phyloP scores from a whole-genome alignment of 2,888 invertebrate species.

The Sipha maydis region DNA sequence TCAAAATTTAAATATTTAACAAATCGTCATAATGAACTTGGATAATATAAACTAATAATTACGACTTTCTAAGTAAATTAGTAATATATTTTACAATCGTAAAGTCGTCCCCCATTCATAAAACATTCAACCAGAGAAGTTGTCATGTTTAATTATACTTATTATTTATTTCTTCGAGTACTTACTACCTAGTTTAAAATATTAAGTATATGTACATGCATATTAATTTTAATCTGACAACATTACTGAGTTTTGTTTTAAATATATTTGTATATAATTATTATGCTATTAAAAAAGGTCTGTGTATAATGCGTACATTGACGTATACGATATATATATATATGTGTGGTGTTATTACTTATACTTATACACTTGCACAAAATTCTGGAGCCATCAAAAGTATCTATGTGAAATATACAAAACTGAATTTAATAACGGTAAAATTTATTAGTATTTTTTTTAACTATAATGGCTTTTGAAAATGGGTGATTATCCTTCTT shows the following conservation, averaged over 20 bases:
- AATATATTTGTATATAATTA: background rate
- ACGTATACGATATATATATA: background rate
- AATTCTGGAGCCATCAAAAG: background rate
- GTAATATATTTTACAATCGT: background rate
- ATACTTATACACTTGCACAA: background rate
- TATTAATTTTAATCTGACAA: background rate
- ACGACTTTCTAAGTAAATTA: background rate
- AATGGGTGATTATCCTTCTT: constrained; percentile 19
- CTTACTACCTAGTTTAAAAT: too few relatives aligned
- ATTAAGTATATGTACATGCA: too few relatives aligned
- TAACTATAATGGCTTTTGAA: constrained; percentile 42
- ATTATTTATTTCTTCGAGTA: background rate
- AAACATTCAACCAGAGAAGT: background rate
- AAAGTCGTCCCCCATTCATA: background rate
- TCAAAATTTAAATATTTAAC: too few relatives aligned
- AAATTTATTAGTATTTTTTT: constrained; percentile 47
- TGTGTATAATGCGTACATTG: background rate
- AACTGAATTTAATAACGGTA: constrained; percentile 12
- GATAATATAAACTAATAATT: too few relatives aligned
- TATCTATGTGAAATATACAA: background rate
- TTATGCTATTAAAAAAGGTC: background rate
- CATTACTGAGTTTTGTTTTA: background rate
- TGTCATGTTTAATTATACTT: background rate
- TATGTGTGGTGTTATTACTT: background rate
- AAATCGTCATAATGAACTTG: too few relatives aligned